Evolutionary conservation across 1,140 invertebrate species (phyloP), one percentile per base, ranked within the genome.

Genomic region (Sycobia sp.): DNA sequence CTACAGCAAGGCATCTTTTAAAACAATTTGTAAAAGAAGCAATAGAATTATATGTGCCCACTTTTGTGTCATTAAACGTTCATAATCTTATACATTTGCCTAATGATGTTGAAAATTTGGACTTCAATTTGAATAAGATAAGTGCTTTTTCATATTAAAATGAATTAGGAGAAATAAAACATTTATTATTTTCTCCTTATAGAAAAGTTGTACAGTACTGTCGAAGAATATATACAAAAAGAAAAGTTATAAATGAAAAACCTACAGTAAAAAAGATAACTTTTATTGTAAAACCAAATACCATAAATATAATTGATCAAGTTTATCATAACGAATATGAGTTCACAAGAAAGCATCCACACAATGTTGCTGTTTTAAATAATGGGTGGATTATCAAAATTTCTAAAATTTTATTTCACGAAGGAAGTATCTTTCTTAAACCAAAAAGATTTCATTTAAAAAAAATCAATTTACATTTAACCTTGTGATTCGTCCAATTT

Each of bases 21-120:
- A 16, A 2, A 32, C 1, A 1, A 29, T 49, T 49, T 49, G 46
- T 49, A 3, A 14, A 49, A 49, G 11, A 34, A 9, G 9, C 4
- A 10, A 18, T 2, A n/a, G 32, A 3, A 32, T 50, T 49, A 29
- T 29, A 49, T 29, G 46, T 13, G 9, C 11, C 1, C n/a, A 29
- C 25, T 29, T 49, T 49, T 29, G 46, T 49, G 2, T 14, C 46
- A 4, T n/a, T 49, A 16, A 49, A 49, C 25, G n/a, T 49, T 3
- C 46, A 49, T 20, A 49, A 49, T 32, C n/a, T 49, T 8, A 29
- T 29, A n/a, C 25, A 49, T 32, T n/a, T 49, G n/a, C 18, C 46
- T 5, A 27, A 49, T 27, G 46, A 49, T n/a, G n/a, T 49, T 11
- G 36, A 39, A 11, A 39, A 39, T n/a, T 9, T 39, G 4, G 3